Conservation (phyloP, 2,113 vertebrate genomes). For the Pelusios castaneus region DNA sequence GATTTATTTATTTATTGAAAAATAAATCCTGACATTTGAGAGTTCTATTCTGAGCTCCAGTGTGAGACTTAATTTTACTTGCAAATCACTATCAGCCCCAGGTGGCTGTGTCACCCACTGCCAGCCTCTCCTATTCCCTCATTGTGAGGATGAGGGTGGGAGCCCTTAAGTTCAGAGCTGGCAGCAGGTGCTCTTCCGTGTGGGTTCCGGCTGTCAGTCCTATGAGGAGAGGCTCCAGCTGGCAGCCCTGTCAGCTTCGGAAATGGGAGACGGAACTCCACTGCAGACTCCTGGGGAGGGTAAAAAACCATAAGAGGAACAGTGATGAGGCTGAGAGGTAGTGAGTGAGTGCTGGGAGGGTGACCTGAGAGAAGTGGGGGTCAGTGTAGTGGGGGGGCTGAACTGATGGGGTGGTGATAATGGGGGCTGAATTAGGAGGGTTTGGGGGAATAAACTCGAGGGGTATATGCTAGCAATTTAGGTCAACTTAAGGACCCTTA, state of each 20-base stretch:
- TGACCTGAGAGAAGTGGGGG: neutral
- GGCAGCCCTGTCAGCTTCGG: neutral
- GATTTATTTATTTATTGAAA: neutral
- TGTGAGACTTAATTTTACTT: too few species aligned
- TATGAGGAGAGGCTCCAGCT: neutral
- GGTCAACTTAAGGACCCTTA: too few species aligned
- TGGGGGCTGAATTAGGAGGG: neutral
- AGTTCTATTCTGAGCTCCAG: neutral
- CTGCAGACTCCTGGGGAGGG: neutral
- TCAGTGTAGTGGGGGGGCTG: neutral
- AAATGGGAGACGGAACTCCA: neutral
- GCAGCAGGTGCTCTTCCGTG: neutral
- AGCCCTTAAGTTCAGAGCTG: neutral
- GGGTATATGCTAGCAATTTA: too few species aligned
- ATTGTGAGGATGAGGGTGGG: neutral
- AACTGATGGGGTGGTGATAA: neutral
- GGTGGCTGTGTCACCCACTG: neutral
- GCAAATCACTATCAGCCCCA: neutral
- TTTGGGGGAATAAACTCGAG: too few species aligned
- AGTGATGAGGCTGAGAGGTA: neutral
- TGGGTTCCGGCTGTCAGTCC: neutral
- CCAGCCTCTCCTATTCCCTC: neutral
- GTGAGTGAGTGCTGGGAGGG: neutral
- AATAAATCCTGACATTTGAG: neutral
- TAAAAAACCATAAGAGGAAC: neutral